Base-by-base conservation (phyloP, 1,140 invertebrate genomes). In the Drosophila yakuba region DNA sequence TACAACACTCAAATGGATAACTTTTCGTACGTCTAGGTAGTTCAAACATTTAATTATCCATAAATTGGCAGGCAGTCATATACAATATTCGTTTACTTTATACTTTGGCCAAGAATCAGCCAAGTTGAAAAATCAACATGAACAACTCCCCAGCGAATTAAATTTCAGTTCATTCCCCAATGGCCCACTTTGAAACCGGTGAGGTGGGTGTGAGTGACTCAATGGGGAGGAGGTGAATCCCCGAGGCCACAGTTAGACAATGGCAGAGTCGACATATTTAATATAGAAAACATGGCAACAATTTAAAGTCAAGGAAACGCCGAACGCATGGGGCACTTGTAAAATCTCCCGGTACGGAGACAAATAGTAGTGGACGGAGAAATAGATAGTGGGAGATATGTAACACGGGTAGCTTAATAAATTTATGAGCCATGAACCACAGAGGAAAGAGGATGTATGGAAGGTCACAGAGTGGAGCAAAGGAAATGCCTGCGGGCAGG, bases 381-480 rank as follows among this genome's bases (percentile, higher is more conserved):
- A 35, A 44, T 44, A 32, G 10, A 11, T 35, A 17, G 36, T 12
- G 25, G 8, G 10, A 57, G 50, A 23, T 35, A 36, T 12, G 32
- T 25, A 32, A 28, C 68, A 38, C 64, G 67, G 68, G 77, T 66
- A 62, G 60, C 74, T 78, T 80, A 59, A 85, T 80, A 84, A 85
- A 84, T 80, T 85, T 66, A 85, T 81, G 68, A 78, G 81, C 58
- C 73, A 84, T 64, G 68, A 38, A 50, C 44, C 68, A 41, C 44
- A 73, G 43, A 60, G 69, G 35, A 60, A 23, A 35, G 35, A 36
- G 52, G 68, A 68, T 47, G 20, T 38, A 64, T 48, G 36, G 7
- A 35, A 43, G 52, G 32, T 32, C 25, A 56, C 10, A 20, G 32
- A 28, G 14, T 17, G 17, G 17, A 45, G 44, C 4, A 72, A 39